These are phyloP conservation scores for Drosophila ambigua DNA, from an alignment of 1,140 invertebrate genomes.

Conservation along the genomic window DNA sequence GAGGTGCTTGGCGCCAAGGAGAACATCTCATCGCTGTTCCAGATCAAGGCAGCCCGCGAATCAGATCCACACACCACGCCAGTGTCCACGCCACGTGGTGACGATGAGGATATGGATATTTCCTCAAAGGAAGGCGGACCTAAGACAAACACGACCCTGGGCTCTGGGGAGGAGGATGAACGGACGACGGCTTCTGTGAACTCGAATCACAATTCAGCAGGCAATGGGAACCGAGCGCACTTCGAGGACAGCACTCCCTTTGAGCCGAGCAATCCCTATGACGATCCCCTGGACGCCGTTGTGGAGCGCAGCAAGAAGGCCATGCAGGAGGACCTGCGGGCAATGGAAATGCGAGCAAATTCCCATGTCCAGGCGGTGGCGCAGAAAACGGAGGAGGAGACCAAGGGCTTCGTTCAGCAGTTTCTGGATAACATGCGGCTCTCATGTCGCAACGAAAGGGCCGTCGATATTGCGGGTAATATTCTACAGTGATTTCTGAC, in stretches of 20 bases:
- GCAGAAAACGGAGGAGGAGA: constrained; percentile 38
- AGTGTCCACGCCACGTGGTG: constrained; percentile 36
- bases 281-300: constrained; percentile 67
- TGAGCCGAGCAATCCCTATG: constrained; percentile 48
- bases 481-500: neutral
- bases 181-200: constrained; percentile 80
- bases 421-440: constrained; percentile 65
- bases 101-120: constrained; percentile 20
- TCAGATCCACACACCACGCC: constrained; percentile 40
- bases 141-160: constrained; percentile 53
- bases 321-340: constrained; percentile 70
- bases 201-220: constrained; percentile 71
- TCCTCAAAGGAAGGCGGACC: constrained; percentile 58
- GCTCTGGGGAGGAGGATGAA: constrained; percentile 72
- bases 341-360: constrained; percentile 43
- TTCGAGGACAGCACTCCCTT: constrained; percentile 54
- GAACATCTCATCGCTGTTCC: constrained; percentile 72
- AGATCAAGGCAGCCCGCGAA: constrained; percentile 68
- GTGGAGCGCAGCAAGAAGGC: constrained; percentile 78
- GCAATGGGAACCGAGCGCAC: constrained; percentile 40
- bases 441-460: constrained; percentile 76
- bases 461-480: constrained; percentile 74
- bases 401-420: constrained; percentile 70
- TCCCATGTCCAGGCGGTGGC: constrained; percentile 37
- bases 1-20: constrained; percentile 74